Percentiles rank a stretch among this genome's conserved stretches.
Conservation (phyloP, 23 tunicate genomes). For the Corella eumyota region DNA sequence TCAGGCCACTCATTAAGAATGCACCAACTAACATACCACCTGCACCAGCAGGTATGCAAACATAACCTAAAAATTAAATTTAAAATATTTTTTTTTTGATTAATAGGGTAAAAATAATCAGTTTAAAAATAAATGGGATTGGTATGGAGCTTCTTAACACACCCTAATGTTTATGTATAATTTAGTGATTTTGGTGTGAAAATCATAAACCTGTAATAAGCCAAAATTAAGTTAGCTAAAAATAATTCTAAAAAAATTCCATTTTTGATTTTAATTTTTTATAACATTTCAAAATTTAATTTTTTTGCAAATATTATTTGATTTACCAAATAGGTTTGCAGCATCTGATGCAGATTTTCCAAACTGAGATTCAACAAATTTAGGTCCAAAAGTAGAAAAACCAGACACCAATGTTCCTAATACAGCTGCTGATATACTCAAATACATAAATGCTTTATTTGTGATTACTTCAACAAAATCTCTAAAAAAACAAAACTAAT, state of each 20-base stretch:
- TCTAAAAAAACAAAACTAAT: slow-evolving; percentile 7
- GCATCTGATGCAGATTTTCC: slow-evolving; percentile 80
- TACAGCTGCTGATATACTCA: slow-evolving; percentile 59
- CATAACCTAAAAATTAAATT: slow-evolving; percentile 25
- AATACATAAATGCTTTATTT: slow-evolving; percentile 53
- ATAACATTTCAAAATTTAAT: too few species aligned
- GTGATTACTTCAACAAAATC: slow-evolving; percentile 28
- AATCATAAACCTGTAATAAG: too few species aligned
- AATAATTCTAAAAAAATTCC: too few species aligned
- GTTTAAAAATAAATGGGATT: not conserved
- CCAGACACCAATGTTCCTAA: slow-evolving; percentile 67
- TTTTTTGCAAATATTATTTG: too few species aligned
- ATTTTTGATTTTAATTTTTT: too few species aligned
- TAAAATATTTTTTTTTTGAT: not conserved
- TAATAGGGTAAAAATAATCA: not conserved
- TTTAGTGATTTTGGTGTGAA: too few species aligned
- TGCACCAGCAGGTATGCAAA: slow-evolving; percentile 76
- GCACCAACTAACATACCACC: slow-evolving; percentile 68
- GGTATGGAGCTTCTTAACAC: too few species aligned
- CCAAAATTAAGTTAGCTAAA: too few species aligned
- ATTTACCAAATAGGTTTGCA: slow-evolving; percentile 75
- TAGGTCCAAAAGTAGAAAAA: slow-evolving; percentile 80
- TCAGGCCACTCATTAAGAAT: slow-evolving; percentile 55
- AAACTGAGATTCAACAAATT: slow-evolving; percentile 73
- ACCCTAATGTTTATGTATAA: too few species aligned